Evolutionary conservation across 2,113 vertebrate species (phyloP), one percentile per base, ranked within the genome.

Genomic region (Taxidea taxus): DNA sequence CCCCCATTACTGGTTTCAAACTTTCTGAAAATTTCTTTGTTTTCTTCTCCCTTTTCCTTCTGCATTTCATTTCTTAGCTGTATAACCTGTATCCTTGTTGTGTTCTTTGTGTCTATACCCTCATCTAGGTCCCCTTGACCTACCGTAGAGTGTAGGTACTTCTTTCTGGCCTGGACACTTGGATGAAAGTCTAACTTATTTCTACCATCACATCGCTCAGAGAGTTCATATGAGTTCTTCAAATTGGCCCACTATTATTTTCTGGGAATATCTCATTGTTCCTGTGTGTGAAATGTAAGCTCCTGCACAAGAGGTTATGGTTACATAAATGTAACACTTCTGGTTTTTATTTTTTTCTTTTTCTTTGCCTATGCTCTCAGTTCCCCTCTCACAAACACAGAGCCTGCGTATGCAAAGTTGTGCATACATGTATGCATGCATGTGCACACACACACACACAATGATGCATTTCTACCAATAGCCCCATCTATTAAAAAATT

Each of bases 351-450:
- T 12, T 70, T 5, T 89, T 68, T 44, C 31, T 84, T 77, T n/a
- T 7, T 39, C n/a, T 44, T 85, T 42, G 7, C 42, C 78, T 37
- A 16, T 75, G 37, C 8, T 88, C 18, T 89, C 51, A 27, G 7
- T 47, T 25, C 14, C 18, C 18, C 7, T 68, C 27, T 85, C 14
- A 7, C 10, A 86, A 21, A 3, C 25, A 47, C 11, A 13, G 66
- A 47, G 11, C 12, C 2, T 47, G 56, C 47, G 13, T 82, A 13
- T 39, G 2, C 25, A 39, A 16, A 49, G 4, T 62, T 13, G 1
- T 29, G 9, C 29, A 44, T 25, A 34, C 1, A 37, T 2, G 2
- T 6, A 2, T n/a, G 3, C 15, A 2, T 34, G 37, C 1, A 49
- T 4, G 6, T 66, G 37, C 6, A 34, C 47, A 31, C 16, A 54